Evolutionary conservation across 23 tunicate species (phyloP).

Genomic region (Ascidia mentula): DNA sequence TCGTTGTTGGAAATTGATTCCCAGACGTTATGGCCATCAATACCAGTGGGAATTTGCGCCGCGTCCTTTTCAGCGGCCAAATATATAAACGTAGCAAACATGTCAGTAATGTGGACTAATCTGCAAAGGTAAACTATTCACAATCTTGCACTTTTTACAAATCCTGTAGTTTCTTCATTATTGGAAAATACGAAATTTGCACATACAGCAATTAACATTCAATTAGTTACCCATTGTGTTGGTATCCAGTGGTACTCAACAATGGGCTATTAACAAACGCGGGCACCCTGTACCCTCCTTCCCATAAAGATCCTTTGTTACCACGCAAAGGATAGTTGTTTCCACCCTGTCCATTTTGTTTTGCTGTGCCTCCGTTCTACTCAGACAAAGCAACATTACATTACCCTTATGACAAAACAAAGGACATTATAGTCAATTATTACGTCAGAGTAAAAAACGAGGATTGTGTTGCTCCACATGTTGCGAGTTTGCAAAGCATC

Average conservation of each 20-base stretch:
- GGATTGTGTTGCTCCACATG: conserved; percentile 37
- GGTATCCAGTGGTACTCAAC: conserved; percentile 19
- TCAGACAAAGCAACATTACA: background rate
- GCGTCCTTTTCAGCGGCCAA: conserved; percentile 1
- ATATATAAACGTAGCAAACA: conserved; percentile 31
- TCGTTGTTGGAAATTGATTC: conserved; percentile 12
- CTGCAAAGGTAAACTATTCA: background rate
- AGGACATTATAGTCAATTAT: too few relatives aligned
- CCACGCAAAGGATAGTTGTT: conserved; percentile 51
- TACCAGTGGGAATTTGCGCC: conserved; percentile 7
- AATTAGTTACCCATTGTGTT: conserved; percentile 19
- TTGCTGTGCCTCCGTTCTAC: conserved; percentile 30
- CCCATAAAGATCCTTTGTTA: conserved; percentile 41
- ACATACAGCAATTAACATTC: background rate
- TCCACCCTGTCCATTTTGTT: conserved; percentile 26
- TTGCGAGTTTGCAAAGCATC: background rate
- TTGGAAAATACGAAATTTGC: background rate
- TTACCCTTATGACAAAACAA: too few relatives aligned
- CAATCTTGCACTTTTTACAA: background rate
- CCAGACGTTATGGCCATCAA: conserved; percentile 29
- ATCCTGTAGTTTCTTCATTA: background rate
- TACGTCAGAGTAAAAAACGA: conserved; percentile 44
- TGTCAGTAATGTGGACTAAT: conserved; percentile 23
- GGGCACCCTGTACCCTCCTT: conserved; percentile 63
- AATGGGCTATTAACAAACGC: conserved; percentile 42